Evolutionary conservation across 1,140 invertebrate genomes (phyloP).

Genomic region (Galleria mellonella): DNA sequence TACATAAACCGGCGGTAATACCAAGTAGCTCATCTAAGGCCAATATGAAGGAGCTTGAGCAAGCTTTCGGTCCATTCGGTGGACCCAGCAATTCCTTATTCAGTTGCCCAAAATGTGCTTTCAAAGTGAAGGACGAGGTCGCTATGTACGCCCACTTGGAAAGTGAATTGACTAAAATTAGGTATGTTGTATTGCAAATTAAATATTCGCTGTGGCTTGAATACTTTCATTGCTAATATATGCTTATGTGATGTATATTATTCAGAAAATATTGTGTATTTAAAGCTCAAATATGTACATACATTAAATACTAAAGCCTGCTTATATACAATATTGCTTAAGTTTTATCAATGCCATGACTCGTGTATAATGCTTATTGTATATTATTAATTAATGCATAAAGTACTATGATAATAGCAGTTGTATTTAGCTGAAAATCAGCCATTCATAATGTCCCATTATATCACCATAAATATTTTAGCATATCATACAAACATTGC

Average conservation of each 20-base stretch:
- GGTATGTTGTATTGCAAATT: conserved; percentile 23
- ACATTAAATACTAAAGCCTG: too few species aligned
- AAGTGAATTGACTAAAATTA: conserved; percentile 49
- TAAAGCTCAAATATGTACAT: too few species aligned
- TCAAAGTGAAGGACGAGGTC: conserved; percentile 25
- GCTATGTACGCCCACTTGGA: conserved; percentile 47
- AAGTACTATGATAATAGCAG: too few species aligned
- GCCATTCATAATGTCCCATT: too few species aligned
- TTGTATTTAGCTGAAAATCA: too few species aligned
- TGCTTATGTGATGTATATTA: background rate
- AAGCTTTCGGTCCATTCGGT: conserved; percentile 44
- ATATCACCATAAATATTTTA: too few species aligned
- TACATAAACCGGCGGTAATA: background rate
- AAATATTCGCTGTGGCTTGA: too few species aligned
- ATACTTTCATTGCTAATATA: background rate
- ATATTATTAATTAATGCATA: too few species aligned
- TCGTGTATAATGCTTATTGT: too few species aligned
- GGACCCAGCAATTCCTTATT: conserved; percentile 21
- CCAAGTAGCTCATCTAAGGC: background rate
- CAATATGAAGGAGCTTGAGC: conserved; percentile 20
- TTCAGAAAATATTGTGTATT: too few species aligned
- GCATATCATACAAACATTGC: background rate
- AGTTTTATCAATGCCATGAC: too few species aligned
- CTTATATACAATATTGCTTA: too few species aligned
- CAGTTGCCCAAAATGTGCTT: conserved; percentile 45